These are phyloP conservation scores for Stenichneumon culpator DNA, from an alignment of 2,888 invertebrate genomes.

Conservation along the genomic window DNA sequence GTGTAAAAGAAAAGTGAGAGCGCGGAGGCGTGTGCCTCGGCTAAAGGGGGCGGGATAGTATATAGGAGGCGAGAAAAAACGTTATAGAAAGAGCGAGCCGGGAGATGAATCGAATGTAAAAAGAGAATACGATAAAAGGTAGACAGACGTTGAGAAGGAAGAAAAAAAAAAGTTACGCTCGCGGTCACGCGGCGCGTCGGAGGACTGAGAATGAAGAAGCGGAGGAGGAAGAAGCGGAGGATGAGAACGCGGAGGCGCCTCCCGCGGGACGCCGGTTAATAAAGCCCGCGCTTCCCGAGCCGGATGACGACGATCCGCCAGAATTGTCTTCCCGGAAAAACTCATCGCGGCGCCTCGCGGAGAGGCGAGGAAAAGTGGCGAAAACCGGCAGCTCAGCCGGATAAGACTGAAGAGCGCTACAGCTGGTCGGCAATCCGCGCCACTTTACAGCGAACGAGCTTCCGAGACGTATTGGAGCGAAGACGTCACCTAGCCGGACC, in stretches of 20 bases:
- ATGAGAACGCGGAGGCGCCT: conserved; percentile 7
- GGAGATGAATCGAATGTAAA: conserved; percentile 38
- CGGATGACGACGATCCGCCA: conserved; percentile 29
- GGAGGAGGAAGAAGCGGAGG: background rate
- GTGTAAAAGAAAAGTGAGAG: conserved; percentile 37
- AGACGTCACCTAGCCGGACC: background rate
- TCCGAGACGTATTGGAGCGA: background rate
- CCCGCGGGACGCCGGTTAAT: conserved; percentile 38
- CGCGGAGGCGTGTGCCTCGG: conserved; percentile 20
- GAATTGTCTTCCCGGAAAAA: conserved; percentile 34
- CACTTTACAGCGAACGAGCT: background rate
- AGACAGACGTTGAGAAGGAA: conserved; percentile 39
- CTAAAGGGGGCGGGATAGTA: conserved; percentile 15
- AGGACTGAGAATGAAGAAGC: background rate
- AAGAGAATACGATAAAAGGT: conserved; percentile 40
- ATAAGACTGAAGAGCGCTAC: background rate
- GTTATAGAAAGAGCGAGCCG: conserved; percentile 25
- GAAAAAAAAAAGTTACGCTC: background rate
- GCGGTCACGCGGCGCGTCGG: conserved; percentile 14
- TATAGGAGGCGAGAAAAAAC: conserved; percentile 7
- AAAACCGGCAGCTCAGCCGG: background rate
- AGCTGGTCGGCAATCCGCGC: background rate
- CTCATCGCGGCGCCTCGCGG: conserved; percentile 17
- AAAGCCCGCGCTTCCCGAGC: background rate
- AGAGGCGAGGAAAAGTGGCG: conserved; percentile 14